Evolutionary conservation across 2,797 vertebrate species (phyloP).

Genomic region (Epinephelus coioides): DNA sequence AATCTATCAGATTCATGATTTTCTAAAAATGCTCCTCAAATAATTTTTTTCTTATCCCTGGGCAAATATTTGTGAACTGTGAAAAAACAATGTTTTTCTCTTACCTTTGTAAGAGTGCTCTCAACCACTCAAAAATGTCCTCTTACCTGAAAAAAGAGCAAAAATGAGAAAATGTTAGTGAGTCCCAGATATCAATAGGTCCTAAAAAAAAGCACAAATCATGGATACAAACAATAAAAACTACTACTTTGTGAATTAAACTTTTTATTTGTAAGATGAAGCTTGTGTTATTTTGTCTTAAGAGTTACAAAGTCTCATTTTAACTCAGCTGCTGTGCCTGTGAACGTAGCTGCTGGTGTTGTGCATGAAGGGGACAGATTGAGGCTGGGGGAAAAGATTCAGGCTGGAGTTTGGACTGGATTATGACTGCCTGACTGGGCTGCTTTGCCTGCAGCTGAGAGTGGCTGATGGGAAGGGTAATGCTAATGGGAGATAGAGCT

Average conservation of each 20-base stretch:
- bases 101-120: too few relatives aligned
- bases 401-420: slow-evolving; percentile 45
- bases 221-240: too few relatives aligned
- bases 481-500: slow-evolving; percentile 17
- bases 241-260: background rate
- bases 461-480: slow-evolving; percentile 35
- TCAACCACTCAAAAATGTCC: too few relatives aligned
- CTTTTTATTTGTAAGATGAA: background rate
- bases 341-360: slow-evolving; percentile 31
- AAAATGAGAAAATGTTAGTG: too few relatives aligned
- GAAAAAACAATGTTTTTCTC: too few relatives aligned
- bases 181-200: too few relatives aligned
- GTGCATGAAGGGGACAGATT: slow-evolving; percentile 28
- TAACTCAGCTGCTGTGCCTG: slow-evolving; percentile 4
- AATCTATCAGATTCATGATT: too few relatives aligned
- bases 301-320: background rate
- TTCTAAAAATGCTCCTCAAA: too few relatives aligned
- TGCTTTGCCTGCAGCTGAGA: slow-evolving; percentile 39
- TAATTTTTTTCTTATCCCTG: too few relatives aligned
- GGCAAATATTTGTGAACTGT: too few relatives aligned
- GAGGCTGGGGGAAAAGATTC: slow-evolving; percentile 10
- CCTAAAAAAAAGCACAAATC: too few relatives aligned
- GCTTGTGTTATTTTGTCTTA: background rate
- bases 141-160: too few relatives aligned
- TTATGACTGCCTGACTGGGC: slow-evolving; percentile 52